Evolutionary conservation across 1,140 invertebrate genomes (phyloP).

Genomic region (Vanessa tameamea): DNA sequence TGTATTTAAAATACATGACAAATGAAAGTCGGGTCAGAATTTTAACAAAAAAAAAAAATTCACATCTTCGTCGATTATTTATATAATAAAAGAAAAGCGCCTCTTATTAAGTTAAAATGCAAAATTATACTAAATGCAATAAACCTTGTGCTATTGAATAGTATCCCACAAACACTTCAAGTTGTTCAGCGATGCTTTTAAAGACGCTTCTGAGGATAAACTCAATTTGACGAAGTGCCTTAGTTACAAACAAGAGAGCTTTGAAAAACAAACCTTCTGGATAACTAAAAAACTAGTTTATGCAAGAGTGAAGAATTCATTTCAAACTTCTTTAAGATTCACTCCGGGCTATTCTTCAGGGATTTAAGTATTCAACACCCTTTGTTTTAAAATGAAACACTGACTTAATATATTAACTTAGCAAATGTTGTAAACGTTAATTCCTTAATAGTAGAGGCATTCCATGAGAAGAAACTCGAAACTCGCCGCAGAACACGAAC

Average conservation of each 20-base stretch:
- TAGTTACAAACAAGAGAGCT: slow-evolving; percentile 14
- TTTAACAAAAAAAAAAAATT: too few species aligned
- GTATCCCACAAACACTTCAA: neutral
- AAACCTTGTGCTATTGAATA: too few species aligned
- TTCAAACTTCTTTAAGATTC: slow-evolving; percentile 10
- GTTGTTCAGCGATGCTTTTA: slow-evolving; percentile 3
- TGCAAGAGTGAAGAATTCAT: slow-evolving; percentile 6
- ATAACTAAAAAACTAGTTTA: slow-evolving; percentile 30
- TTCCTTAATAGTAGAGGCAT: too few species aligned
- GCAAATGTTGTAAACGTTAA: too few species aligned
- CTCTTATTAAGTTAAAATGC: too few species aligned
- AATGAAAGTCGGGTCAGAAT: too few species aligned
- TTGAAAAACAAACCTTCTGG: slow-evolving; percentile 34
- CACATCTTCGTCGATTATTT: too few species aligned
- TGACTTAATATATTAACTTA: neutral
- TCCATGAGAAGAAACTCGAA: too few species aligned
- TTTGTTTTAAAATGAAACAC: neutral
- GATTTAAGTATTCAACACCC: slow-evolving; percentile 6
- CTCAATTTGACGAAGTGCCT: slow-evolving; percentile 47
- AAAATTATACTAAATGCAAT: too few species aligned
- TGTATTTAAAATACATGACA: too few species aligned
- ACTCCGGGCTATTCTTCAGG: neutral
- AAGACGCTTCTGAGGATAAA: slow-evolving; percentile 33
- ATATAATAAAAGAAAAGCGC: too few species aligned
- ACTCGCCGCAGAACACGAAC: too few species aligned